Conservation (phyloP, 2,113 vertebrate species). For the Murina feae region DNA sequence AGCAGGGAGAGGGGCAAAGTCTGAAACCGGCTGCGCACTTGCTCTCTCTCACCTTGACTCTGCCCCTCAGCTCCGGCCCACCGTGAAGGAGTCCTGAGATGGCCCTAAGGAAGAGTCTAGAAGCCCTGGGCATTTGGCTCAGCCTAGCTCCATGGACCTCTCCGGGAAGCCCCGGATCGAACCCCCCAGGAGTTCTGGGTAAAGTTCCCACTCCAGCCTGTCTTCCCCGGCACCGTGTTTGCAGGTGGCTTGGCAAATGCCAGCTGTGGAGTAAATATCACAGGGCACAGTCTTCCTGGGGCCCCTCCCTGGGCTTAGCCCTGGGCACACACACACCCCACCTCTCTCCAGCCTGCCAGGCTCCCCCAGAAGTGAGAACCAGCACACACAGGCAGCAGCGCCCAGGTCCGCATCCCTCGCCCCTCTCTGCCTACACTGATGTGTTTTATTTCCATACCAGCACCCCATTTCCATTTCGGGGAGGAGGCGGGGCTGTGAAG, state of each 20-base stretch:
- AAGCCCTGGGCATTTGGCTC: not conserved
- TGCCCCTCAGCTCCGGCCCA: not conserved
- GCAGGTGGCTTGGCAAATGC: slow-evolving; percentile 57
- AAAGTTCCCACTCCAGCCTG: not conserved
- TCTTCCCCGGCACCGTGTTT: not conserved
- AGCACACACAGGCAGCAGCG: not conserved
- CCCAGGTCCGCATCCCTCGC: not conserved
- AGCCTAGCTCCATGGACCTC: accelerated
- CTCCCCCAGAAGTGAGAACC: not conserved
- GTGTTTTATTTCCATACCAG: not conserved
- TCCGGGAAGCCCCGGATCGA: not conserved
- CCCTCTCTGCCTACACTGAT: accelerated
- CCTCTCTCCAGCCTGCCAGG: not conserved
- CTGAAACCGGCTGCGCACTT: accelerated
- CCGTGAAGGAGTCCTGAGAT: not conserved
- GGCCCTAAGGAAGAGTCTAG: not conserved
- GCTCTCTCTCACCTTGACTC: not conserved
- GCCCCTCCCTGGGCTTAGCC: not conserved
- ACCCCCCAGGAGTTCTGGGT: not conserved
- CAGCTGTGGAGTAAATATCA: slow-evolving; percentile 55
- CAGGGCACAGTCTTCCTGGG: not conserved
- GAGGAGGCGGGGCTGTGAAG: not conserved
- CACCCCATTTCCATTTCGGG: not conserved
- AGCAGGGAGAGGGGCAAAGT: accelerated
- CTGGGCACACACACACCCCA: not conserved